Evolutionary conservation across 2,888 invertebrate species (phyloP).

Genomic region (Xylophagus ater): DNA sequence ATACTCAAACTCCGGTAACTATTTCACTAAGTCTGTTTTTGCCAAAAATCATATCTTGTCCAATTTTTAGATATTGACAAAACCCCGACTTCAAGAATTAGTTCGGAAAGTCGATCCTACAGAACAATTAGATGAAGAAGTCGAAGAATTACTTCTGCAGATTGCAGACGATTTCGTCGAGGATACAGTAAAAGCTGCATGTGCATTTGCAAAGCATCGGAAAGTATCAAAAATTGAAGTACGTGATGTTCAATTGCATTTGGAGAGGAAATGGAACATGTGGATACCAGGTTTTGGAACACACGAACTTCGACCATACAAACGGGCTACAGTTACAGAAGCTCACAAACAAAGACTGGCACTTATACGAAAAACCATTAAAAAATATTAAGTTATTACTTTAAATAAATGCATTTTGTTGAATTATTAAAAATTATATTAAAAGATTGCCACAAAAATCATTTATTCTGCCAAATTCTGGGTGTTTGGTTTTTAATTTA

Average conservation of each 20-base stretch:
- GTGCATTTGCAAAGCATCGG: conserved; percentile 84
- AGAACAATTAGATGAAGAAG: conserved; percentile 93
- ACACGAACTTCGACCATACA: conserved; percentile 85
- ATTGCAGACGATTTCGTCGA: conserved; percentile 96
- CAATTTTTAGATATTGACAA: conserved; percentile 62
- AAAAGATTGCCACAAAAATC: too few relatives aligned
- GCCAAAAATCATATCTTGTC: too few relatives aligned
- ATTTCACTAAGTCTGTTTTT: too few relatives aligned
- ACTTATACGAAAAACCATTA: conserved; percentile 78
- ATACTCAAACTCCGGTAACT: conserved; percentile 12
- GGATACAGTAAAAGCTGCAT: conserved; percentile 75
- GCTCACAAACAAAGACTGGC: conserved; percentile 90
- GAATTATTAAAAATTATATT: too few relatives aligned
- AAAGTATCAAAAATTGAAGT: conserved; percentile 81
- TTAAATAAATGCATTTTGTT: too few relatives aligned
- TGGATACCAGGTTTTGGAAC: conserved; percentile 97
- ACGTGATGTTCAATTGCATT: conserved; percentile 85
- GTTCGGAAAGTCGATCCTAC: conserved; percentile 92
- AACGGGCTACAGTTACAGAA: conserved; percentile 81
- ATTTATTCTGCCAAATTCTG: too few relatives aligned
- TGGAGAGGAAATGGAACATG: conserved; percentile 92
- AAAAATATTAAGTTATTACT: conserved; percentile 67
- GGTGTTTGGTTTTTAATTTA: too few relatives aligned
- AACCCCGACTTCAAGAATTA: conserved; percentile 78
- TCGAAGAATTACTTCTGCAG: conserved; percentile 83